A percentile compares a stretch with the other conserved stretches of the same genome.
Conservation (phyloP, 2,888 invertebrate species). For the Platypus cylindrus region DNA sequence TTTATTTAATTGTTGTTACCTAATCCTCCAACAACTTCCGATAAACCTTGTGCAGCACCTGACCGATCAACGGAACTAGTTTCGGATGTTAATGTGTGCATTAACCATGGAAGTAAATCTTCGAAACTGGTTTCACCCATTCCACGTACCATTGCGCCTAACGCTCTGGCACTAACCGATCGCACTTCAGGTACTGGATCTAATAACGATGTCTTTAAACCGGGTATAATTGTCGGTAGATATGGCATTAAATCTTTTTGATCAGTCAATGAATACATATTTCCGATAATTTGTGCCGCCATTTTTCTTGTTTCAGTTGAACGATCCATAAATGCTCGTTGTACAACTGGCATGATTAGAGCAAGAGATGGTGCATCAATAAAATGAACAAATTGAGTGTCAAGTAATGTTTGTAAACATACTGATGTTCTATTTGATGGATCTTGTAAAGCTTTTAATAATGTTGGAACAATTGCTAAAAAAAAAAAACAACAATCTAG, state of each 20-base stretch:
- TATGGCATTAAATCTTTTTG: constrained; percentile 97
- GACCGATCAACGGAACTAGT: constrained; percentile 89
- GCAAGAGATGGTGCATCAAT: constrained; percentile 98
- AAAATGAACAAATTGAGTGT: constrained; percentile 97
- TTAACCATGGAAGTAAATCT: constrained; percentile 94
- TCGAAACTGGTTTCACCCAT: constrained; percentile 96
- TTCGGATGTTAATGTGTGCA: constrained; percentile 94
- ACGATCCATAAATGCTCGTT: constrained; percentile 93
- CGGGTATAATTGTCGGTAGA: constrained; percentile 90
- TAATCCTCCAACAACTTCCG: constrained; percentile 92
- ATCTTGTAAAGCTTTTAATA: constrained; percentile 86
- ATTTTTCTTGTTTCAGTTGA: constrained; percentile 97
- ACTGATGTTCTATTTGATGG: constrained; percentile 89
- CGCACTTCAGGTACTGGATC: constrained; percentile 98
- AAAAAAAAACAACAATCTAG: background rate
- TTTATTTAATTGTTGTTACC: constrained; percentile 6
- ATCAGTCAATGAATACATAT: constrained; percentile 98
- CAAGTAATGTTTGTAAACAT: constrained; percentile 85
- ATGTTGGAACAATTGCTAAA: constrained; percentile 69
- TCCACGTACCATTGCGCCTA: constrained; percentile 95
- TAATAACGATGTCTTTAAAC: constrained; percentile 84
- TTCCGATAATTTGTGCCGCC: constrained; percentile 99
- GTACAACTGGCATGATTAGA: constrained; percentile 97
- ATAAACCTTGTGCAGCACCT: constrained; percentile 82
- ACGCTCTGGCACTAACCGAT: constrained; percentile 87